Evolutionary conservation across 2,797 vertebrate species (phyloP).

Genomic region (Jordanella pulchra): DNA sequence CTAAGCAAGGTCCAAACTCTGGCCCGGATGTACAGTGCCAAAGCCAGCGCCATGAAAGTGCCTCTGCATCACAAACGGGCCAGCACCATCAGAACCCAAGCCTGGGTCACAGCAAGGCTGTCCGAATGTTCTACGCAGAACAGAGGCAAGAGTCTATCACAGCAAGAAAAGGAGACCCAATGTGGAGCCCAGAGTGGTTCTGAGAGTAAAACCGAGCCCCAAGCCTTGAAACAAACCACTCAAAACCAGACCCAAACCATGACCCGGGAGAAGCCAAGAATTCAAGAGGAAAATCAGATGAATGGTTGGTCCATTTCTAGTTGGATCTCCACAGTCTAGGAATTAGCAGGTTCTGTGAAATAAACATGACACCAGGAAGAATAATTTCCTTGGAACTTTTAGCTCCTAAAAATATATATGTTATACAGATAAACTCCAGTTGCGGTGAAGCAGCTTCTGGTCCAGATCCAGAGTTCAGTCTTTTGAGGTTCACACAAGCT

Average conservation of each 20-base stretch:
- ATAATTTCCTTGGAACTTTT: neutral
- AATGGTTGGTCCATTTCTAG: conserved; percentile 28
- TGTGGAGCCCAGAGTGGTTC: conserved; percentile 1
- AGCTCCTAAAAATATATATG: no score
- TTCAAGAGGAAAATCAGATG: conserved; percentile 21
- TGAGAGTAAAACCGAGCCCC: conserved; percentile 14
- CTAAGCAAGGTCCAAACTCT: conserved; percentile 89
- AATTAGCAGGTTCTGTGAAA: neutral
- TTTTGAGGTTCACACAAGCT: no score
- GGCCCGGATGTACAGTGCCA: conserved; percentile 87
- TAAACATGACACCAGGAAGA: neutral
- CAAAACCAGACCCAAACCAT: conserved; percentile 24
- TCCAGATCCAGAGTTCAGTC: neutral
- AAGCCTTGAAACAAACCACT: neutral
- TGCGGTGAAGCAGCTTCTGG: neutral
- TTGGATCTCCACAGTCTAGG: neutral
- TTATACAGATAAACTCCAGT: no score
- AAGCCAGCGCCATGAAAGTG: conserved; percentile 83
- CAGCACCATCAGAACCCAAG: conserved; percentile 20
- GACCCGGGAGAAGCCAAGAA: conserved; percentile 13
- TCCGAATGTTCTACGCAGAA: conserved; percentile 1
- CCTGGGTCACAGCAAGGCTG: conserved; percentile 28
- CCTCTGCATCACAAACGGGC: conserved; percentile 76
- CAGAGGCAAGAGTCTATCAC: conserved; percentile 4
- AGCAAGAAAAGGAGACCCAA: neutral